These are phyloP conservation scores for Drosophila equinoxialis DNA, from an alignment of 1,140 invertebrate genomes.

Conservation along the genomic window DNA sequence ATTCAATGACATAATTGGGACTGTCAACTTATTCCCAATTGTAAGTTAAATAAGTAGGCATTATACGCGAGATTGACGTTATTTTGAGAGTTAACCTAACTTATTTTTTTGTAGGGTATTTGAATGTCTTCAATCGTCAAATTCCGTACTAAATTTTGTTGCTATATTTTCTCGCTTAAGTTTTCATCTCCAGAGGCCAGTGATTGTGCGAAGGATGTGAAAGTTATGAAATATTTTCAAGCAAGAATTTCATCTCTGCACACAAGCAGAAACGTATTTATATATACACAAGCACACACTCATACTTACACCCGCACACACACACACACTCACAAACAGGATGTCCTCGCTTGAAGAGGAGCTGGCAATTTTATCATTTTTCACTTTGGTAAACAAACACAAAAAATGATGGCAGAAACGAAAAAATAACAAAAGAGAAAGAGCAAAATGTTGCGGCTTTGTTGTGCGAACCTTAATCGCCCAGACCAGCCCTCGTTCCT, in stretches of 20 bases:
- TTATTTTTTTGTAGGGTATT: neutral
- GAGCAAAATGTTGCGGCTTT: constrained; percentile 58
- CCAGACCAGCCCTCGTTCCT: neutral
- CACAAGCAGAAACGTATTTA: neutral
- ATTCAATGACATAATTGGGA: too few relatives aligned
- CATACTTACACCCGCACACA: neutral
- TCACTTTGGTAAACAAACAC: constrained; percentile 75
- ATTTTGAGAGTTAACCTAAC: too few relatives aligned
- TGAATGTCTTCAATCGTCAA: neutral
- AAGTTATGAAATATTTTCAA: constrained; percentile 38
- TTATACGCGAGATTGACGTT: too few relatives aligned
- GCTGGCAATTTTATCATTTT: constrained; percentile 73
- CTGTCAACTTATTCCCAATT: too few relatives aligned
- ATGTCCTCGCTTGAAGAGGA: constrained; percentile 47
- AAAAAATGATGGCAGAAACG: constrained; percentile 36
- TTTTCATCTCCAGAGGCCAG: constrained; percentile 3
- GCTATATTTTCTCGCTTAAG: constrained; percentile 26
- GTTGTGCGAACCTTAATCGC: constrained; percentile 67
- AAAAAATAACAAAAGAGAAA: constrained; percentile 22
- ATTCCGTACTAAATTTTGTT: neutral
- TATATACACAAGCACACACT: neutral
- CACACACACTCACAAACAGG: constrained; percentile 16
- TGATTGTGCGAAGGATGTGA: constrained; percentile 14
- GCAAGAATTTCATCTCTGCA: constrained; percentile 33
- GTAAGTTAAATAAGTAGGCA: too few relatives aligned